Percentiles rank a stretch among this genome's conserved stretches.
These are phyloP conservation scores for Eledone cirrhosa DNA, from an alignment of 2,888 invertebrate genomes.

Conservation along the genomic window DNA sequence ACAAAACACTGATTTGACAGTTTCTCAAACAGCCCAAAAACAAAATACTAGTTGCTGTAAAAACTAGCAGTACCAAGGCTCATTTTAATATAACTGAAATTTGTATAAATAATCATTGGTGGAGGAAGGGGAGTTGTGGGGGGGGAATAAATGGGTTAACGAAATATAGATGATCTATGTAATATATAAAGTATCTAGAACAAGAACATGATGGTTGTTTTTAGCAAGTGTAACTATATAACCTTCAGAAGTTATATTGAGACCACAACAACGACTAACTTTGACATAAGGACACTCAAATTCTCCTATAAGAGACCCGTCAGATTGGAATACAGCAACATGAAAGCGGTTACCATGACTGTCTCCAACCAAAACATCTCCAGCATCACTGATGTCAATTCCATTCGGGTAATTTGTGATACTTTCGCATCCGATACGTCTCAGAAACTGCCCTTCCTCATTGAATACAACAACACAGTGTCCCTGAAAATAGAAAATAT, in stretches of 20 bases:
- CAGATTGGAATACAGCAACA: slow-evolving; percentile 92
- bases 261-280: slow-evolving; percentile 96
- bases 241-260: slow-evolving; percentile 96
- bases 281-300: slow-evolving; percentile 98
- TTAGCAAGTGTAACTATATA: slow-evolving; percentile 90
- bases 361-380: slow-evolving; percentile 95
- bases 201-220: slow-evolving; percentile 98
- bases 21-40: no score
- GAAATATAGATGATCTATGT: slow-evolving; percentile 39
- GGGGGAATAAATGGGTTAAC: no score
- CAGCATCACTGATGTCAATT: slow-evolving; percentile 96
- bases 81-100: no score
- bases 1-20: no score
- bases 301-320: slow-evolving; percentile 76
- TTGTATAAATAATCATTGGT: no score
- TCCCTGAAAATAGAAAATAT: slow-evolving; percentile 69
- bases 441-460: slow-evolving; percentile 87
- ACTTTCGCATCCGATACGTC: slow-evolving; percentile 93
- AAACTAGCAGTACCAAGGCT: no score
- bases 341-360: slow-evolving; percentile 98
- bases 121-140: no score
- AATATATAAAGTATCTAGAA: slow-evolving; percentile 73
- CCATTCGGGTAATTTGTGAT: slow-evolving; percentile 98
- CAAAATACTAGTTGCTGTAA: no score
- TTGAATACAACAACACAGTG: slow-evolving; percentile 93